phyloP scores from a whole-genome alignment of 1,140 invertebrate species.

The Drosophila tani region DNA sequence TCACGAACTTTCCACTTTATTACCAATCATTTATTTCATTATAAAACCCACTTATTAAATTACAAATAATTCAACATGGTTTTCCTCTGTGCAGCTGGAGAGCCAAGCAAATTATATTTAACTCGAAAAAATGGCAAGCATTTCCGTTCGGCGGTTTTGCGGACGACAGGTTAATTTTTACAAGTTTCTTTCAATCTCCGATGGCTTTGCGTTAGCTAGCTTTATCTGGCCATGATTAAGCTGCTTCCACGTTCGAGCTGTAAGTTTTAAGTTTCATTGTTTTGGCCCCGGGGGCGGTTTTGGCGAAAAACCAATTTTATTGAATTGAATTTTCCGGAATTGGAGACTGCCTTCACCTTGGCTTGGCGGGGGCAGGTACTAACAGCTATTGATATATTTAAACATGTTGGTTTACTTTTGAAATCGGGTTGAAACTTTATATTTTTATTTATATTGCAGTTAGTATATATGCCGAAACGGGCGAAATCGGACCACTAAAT shows the following conservation, averaged over 20 bases:
- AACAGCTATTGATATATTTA: neutral
- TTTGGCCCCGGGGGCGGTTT: slow-evolving; percentile 34
- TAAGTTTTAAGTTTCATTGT: slow-evolving; percentile 64
- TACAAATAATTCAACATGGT: neutral
- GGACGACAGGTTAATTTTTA: slow-evolving; percentile 62
- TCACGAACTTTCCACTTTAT: no score
- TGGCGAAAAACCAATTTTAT: slow-evolving; percentile 63
- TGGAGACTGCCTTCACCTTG: neutral
- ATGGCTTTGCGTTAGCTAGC: slow-evolving; percentile 24
- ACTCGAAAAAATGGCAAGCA: slow-evolving; percentile 62
- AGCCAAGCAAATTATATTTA: slow-evolving; percentile 66
- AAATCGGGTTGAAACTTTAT: no score
- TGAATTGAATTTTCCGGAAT: slow-evolving; percentile 55
- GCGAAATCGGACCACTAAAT: no score
- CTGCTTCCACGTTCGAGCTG: slow-evolving; percentile 21
- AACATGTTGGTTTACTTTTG: no score
- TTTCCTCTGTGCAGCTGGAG: slow-evolving; percentile 12
- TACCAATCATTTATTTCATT: no score
- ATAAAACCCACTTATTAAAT: no score
- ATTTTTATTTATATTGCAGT: no score
- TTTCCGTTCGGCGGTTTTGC: slow-evolving; percentile 56
- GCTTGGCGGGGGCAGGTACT: no score
- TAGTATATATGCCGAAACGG: no score
- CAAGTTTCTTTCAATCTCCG: slow-evolving; percentile 35
- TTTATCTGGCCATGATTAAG: slow-evolving; percentile 45